phyloP scores from a whole-genome alignment of 1,140 invertebrate genomes.

The Oedothorax gibbosus region DNA sequence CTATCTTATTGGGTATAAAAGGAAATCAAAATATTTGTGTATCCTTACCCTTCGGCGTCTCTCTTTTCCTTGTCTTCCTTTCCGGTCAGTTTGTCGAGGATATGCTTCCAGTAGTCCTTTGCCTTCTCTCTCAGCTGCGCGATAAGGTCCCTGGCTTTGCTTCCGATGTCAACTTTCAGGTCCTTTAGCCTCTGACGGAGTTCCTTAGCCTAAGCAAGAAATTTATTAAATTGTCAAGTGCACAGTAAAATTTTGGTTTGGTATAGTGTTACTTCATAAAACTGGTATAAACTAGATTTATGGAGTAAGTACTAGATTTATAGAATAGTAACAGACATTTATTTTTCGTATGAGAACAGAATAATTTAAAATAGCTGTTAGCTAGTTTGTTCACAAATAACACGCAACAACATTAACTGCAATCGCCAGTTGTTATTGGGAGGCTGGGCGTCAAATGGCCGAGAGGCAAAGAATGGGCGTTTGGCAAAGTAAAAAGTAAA shows the following conservation, averaged over 20 bases:
- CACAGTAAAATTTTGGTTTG: background rate
- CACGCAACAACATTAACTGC: no score
- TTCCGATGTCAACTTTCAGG: background rate
- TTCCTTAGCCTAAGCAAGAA: background rate
- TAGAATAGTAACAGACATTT: no score
- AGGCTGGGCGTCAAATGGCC: no score
- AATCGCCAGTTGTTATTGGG: no score
- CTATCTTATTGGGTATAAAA: background rate
- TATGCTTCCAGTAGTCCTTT: slow-evolving; percentile 28
- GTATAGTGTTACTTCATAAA: background rate
- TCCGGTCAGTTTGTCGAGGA: slow-evolving; percentile 32
- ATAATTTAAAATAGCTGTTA: no score
- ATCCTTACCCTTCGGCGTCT: slow-evolving; percentile 19
- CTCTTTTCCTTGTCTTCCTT: background rate
- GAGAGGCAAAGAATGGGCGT: no score
- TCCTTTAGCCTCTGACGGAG: slow-evolving; percentile 28
- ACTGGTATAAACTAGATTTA: no score
- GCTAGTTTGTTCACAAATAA: no score
- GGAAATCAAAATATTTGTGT: background rate
- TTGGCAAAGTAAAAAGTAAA: no score
- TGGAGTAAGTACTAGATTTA: no score
- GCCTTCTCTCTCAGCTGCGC: slow-evolving; percentile 37
- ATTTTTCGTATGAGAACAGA: no score
- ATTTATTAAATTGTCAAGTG: background rate
- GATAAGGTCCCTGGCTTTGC: slow-evolving; percentile 15